These are phyloP conservation scores for Copidosoma floridanum DNA, from an alignment of 1,140 invertebrate genomes.

Conservation along the genomic window DNA sequence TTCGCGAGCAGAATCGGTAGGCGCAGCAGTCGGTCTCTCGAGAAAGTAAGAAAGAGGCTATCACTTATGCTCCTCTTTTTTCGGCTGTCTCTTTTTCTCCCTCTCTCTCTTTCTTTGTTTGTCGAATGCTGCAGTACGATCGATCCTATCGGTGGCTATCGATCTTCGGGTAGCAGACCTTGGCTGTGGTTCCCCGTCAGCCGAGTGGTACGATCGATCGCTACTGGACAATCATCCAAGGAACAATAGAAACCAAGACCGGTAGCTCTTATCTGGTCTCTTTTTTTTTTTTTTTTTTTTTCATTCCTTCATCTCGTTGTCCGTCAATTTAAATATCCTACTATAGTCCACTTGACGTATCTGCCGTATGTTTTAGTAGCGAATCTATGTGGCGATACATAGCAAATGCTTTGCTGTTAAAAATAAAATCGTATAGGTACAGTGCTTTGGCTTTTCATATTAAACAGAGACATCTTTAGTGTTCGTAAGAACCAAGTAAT, in stretches of 20 bases:
- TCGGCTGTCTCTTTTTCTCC: no score
- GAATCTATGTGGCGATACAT: no score
- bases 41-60: not conserved
- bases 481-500: no score
- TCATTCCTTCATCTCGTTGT: not conserved
- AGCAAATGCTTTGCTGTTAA: no score
- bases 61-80: conserved; percentile 18
- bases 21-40: not conserved
- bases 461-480: no score
- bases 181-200: conserved; percentile 38
- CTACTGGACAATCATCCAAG: conserved; percentile 39
- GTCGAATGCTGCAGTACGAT: conserved; percentile 43
- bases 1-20: conserved; percentile 5
- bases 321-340: not conserved
- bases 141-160: conserved; percentile 49
- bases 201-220: conserved; percentile 24
- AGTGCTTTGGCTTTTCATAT: no score
- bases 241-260: conserved; percentile 40
- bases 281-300: conserved; percentile 19
- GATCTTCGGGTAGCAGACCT: conserved; percentile 38
- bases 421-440: no score
- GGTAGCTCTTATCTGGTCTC: not conserved
- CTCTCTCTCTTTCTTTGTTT: conserved; percentile 1
- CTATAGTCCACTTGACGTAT: not conserved
- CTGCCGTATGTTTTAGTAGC: no score